phyloP scores from a whole-genome alignment of 2,113 vertebrate species.

The Ptychochromis oligacanthus region DNA sequence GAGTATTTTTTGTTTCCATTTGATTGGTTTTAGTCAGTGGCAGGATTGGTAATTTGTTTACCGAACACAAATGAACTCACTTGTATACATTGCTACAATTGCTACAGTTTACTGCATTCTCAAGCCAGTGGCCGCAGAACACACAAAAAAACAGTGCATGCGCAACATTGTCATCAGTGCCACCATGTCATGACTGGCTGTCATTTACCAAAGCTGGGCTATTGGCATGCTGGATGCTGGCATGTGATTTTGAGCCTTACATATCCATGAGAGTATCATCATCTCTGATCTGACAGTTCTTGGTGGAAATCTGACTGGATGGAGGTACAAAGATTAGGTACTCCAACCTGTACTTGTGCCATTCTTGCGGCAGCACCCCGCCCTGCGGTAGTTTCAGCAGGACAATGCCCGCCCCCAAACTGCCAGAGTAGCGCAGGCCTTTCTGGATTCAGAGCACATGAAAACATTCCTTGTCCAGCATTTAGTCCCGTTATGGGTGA shows the following conservation, averaged over 20 bases:
- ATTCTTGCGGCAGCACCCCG: not conserved
- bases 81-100: not conserved
- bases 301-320: slow-evolving; percentile 1
- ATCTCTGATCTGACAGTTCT: not conserved
- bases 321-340: not conserved
- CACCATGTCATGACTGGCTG: not conserved
- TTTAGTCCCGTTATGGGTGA: not conserved
- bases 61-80: not conserved
- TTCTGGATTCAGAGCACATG: not conserved
- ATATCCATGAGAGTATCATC: not conserved
- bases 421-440: not conserved
- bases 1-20: too few species aligned
- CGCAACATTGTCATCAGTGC: not conserved
- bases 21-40: not conserved
- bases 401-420: not conserved
- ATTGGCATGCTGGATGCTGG: not conserved
- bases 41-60: not conserved
- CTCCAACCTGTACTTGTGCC: not conserved
- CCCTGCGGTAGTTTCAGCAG: not conserved
- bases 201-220: not conserved
- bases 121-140: not conserved
- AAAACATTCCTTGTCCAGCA: not conserved
- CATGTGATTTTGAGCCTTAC: not conserved
- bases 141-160: not conserved
- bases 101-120: not conserved